phyloP scores from a whole-genome alignment of 2,888 invertebrate species.

The Lamproptera curius region DNA sequence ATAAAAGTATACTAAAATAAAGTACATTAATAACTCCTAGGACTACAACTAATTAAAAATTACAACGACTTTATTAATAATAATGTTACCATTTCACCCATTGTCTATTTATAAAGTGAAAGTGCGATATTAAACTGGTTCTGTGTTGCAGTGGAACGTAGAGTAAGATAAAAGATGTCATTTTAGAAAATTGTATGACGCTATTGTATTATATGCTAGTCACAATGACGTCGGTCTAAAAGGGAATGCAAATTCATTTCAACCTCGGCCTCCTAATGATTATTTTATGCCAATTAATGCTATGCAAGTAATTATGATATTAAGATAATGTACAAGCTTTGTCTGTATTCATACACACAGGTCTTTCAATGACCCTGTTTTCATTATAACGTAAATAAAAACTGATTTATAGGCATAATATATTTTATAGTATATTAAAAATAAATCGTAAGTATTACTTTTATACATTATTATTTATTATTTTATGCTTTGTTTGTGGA shows the following conservation, averaged over 20 bases:
- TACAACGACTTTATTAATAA: not conserved
- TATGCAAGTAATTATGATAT: not conserved
- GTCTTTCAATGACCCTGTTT: not conserved
- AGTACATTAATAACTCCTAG: too few species aligned
- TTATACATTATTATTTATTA: too few species aligned
- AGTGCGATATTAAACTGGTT: not conserved
- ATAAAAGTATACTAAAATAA: too few species aligned
- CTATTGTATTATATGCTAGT: too few species aligned
- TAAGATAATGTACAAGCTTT: not conserved
- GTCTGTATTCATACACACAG: not conserved
- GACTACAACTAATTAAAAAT: not conserved
- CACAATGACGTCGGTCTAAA: not conserved
- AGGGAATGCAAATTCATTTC: not conserved
- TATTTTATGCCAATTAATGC: slow-evolving; percentile 1
- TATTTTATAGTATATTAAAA: too few species aligned
- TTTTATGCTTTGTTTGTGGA: too few species aligned
- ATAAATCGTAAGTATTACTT: too few species aligned
- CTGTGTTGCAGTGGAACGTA: not conserved
- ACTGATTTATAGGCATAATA: too few species aligned
- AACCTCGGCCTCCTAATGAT: not conserved
- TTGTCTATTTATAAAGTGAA: not conserved
- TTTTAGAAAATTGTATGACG: too few species aligned
- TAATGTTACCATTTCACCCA: not conserved
- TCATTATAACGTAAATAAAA: too few species aligned
- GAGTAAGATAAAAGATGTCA: not conserved